Evolutionary conservation across 2,888 invertebrate genomes (phyloP).

Genomic region (Philaethria dido): DNA sequence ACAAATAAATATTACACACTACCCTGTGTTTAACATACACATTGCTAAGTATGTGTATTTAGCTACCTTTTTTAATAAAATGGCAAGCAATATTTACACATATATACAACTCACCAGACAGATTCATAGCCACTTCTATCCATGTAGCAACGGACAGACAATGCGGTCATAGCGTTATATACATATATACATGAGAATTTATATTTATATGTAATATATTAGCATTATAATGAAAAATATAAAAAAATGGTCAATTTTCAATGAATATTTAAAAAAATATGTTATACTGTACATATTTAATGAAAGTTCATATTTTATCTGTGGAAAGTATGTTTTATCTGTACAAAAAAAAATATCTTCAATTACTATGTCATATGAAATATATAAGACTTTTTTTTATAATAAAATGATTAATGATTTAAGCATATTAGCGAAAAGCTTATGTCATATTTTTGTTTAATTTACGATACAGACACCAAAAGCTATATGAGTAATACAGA

Average conservation of each 20-base stretch:
- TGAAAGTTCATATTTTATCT: no score
- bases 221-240: not conserved
- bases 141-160: slow-evolving; percentile 50
- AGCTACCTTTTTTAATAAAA: not conserved
- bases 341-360: no score
- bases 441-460: not conserved
- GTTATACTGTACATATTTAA: no score
- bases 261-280: no score
- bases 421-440: not conserved
- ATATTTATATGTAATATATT: slow-evolving; percentile 3
- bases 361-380: no score
- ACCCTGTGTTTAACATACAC: no score
- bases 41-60: no score
- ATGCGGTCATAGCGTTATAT: slow-evolving; percentile 25
- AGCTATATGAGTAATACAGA: not conserved
- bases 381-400: no score
- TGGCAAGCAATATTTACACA: slow-evolving; percentile 21
- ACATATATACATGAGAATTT: slow-evolving; percentile 2
- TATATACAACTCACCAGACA: slow-evolving; percentile 47
- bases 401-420: not conserved
- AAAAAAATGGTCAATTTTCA: no score
- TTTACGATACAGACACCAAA: not conserved
- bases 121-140: slow-evolving; percentile 51
- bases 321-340: no score
- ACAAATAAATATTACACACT: no score